Evolutionary conservation across 2,888 invertebrate species (phyloP).

Genomic region (Caenorhabditis sp.): DNA sequence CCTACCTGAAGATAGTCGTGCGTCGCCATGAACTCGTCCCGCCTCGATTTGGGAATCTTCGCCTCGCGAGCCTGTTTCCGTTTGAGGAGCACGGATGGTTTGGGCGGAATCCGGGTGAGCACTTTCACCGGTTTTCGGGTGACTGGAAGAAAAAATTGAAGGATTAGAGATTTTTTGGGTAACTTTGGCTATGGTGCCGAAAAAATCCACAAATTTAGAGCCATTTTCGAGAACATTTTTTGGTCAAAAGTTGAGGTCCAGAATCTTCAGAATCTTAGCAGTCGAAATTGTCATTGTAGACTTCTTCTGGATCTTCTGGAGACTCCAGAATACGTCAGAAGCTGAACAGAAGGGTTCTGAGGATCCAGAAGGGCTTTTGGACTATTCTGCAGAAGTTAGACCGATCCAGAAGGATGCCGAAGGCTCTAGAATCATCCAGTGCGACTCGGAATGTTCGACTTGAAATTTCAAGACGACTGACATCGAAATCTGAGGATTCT

Average conservation of each 20-base stretch:
- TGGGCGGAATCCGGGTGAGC: slow-evolving; percentile 17
- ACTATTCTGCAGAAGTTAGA: too few species aligned
- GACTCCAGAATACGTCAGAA: too few species aligned
- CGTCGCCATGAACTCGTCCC: slow-evolving; percentile 56
- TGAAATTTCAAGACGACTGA: too few species aligned
- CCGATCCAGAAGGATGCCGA: too few species aligned
- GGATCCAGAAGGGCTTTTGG: too few species aligned
- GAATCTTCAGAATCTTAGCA: too few species aligned
- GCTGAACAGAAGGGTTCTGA: too few species aligned
- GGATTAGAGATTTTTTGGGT: background rate
- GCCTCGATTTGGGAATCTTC: slow-evolving; percentile 26
- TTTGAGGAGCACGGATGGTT: slow-evolving; percentile 7
- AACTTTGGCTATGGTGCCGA: background rate
- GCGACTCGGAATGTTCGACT: too few species aligned
- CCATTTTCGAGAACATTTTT: background rate
- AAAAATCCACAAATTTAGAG: too few species aligned
- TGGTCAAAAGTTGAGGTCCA: background rate
- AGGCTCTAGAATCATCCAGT: too few species aligned
- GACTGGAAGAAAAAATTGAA: slow-evolving; percentile 1
- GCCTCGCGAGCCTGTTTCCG: slow-evolving; percentile 30
- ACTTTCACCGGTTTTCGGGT: slow-evolving; percentile 28
- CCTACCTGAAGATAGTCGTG: slow-evolving; percentile 45
- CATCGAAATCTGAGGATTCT: too few species aligned
- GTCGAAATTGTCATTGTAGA: background rate
- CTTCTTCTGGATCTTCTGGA: too few species aligned